These are phyloP conservation scores for Irena cyanogastra DNA, from an alignment of 2,113 vertebrate genomes.

Conservation along the genomic window DNA sequence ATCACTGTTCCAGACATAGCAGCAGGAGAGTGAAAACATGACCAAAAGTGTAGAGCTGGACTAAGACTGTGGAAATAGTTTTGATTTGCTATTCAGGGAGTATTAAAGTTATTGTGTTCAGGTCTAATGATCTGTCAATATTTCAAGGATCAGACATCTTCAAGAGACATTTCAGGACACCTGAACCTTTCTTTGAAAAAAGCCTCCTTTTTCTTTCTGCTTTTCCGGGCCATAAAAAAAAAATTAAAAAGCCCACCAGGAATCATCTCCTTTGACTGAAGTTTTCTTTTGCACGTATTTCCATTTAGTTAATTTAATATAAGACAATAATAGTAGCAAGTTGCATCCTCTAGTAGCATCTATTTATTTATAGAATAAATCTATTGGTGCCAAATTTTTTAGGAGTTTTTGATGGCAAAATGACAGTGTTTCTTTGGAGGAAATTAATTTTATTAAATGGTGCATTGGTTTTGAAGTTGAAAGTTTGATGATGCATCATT, in stretches of 20 bases:
- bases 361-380: not conserved
- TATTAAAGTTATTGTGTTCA: not conserved
- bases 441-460: not conserved
- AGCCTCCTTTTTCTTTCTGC: fast-evolving
- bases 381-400: not conserved
- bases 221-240: not conserved
- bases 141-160: not conserved
- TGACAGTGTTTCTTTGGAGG: not conserved
- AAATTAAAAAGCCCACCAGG: fast-evolving
- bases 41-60: not conserved
- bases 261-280: not conserved
- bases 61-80: not conserved
- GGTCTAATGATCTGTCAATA: not conserved
- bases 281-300: not conserved
- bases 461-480: not conserved
- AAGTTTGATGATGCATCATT: not conserved
- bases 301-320: not conserved
- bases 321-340: not conserved
- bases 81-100: not conserved
- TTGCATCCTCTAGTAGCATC: not conserved
- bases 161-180: not conserved
- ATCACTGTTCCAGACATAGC: not conserved
- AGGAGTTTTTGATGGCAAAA: not conserved
- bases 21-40: not conserved
- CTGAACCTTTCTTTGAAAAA: not conserved